A percentile compares a stretch with the other conserved stretches of the same genome.
These are phyloP conservation scores for Hozukius guyotensis DNA, from an alignment of 2,797 vertebrate genomes.

Conservation along the genomic window DNA sequence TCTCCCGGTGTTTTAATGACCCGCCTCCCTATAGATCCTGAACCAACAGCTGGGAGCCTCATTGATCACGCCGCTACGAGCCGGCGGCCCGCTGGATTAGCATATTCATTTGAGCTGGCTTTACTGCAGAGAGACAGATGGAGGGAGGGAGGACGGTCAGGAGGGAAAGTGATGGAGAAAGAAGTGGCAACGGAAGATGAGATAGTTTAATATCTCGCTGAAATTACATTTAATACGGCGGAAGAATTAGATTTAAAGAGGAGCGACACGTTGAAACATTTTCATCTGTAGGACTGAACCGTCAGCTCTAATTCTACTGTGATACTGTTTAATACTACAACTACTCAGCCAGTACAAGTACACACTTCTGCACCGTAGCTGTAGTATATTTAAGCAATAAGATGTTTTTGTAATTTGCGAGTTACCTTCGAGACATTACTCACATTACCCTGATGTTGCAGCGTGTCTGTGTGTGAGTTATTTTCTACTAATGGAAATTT, in stretches of 20 bases:
- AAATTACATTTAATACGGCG: conserved; percentile 37
- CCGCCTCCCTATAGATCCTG: conserved; percentile 35
- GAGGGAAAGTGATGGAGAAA: conserved; percentile 28
- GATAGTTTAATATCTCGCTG: conserved; percentile 45
- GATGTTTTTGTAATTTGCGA: no score
- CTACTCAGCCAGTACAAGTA: neutral
- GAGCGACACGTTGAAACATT: conserved; percentile 21
- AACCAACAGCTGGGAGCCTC: conserved; percentile 53
- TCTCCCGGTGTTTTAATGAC: conserved; percentile 48
- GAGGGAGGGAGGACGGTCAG: conserved; percentile 16
- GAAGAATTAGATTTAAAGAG: conserved; percentile 34
- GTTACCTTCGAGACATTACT: no score
- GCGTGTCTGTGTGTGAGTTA: no score
- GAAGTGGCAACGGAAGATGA: conserved; percentile 14
- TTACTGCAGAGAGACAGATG: conserved; percentile 57
- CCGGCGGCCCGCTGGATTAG: conserved; percentile 49
- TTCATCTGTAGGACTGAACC: neutral
- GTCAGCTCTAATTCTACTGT: neutral
- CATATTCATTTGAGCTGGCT: conserved; percentile 68
- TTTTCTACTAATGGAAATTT: no score
- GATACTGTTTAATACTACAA: neutral
- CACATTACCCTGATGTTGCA: no score
- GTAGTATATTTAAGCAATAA: neutral
- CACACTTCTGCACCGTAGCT: neutral
- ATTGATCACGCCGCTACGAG: conserved; percentile 63